Base-by-base conservation (phyloP, 2,888 invertebrate genomes). In the Acheta domesticus region DNA sequence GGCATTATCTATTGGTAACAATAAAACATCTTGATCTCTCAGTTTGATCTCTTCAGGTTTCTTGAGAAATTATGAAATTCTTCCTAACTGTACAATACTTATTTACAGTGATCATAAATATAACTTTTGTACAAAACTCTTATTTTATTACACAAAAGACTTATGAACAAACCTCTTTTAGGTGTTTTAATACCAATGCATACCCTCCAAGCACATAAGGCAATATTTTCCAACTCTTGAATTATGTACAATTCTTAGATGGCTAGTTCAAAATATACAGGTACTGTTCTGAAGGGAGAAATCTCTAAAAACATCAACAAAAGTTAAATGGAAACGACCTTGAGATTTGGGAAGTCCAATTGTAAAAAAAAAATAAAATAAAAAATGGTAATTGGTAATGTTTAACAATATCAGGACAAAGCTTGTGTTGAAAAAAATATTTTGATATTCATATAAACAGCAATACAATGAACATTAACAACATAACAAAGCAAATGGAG, bases 51-150 rank as follows among this genome's bases (percentile, higher is more conserved):
- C n/a, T n/a, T 62, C 62, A n/a, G 62, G 36, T 36, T 36, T 36
- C 36, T 36, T 36, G 36, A 19, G 62, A 62, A 19, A 62, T 62
- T 62, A 62, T 62, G 62, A 62, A 62, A 62, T 62, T 19, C 16
- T 62, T 62, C n/a, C 62, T 62, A 62, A 19, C n/a, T 62, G 62
- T 62, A 62, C 62, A 62, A 19, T 62, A 62, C n/a, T 62, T 62
- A 62, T 62, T 62, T 62, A 62, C 62, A 62, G 62, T 62, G 62
- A n/a, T n/a, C 62, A 62, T 62, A 62, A 62, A 62, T 62, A 62
- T 62, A 62, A 62, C 62, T 62, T 62, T 62, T 62, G 62, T 62
- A 62, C 62, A 62, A 62, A 62, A 62, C n/a, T 14, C n/a, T 14
- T 62, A 62, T n/a, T 62, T n/a, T n/a, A 62, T 62, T 62, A 62